Evolutionary conservation across 2,888 invertebrate species (phyloP).

Genomic region (Mycogona germanica): DNA sequence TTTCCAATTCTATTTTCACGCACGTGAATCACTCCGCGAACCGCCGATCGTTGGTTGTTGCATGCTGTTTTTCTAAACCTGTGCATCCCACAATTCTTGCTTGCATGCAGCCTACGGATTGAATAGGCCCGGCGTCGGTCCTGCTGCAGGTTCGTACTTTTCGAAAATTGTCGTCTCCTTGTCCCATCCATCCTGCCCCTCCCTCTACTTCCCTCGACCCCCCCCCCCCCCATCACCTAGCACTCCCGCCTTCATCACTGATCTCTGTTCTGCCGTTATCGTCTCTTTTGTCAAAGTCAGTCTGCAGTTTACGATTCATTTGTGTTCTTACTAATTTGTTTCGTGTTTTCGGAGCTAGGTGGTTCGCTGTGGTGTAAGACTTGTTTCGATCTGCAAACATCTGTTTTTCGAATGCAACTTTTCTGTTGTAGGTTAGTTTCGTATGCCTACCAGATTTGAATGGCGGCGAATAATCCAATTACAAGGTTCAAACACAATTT

Average conservation of each 20-base stretch:
- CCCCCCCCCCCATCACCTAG: background rate
- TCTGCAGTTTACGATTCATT: background rate
- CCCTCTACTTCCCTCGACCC: background rate
- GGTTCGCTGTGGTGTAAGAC: no score
- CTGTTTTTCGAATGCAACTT: background rate
- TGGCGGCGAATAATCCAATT: no score
- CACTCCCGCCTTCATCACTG: background rate
- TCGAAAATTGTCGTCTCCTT: background rate
- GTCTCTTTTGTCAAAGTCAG: background rate
- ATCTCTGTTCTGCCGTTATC: background rate
- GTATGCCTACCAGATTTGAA: no score
- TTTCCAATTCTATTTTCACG: background rate
- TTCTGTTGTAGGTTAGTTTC: no score
- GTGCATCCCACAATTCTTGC: constrained; percentile 1
- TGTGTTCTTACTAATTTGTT: background rate
- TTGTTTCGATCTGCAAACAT: no score
- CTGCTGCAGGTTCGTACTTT: constrained; percentile 16
- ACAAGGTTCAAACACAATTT: no score
- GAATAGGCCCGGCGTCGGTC: background rate
- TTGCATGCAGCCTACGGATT: constrained; percentile 18
- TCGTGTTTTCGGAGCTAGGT: background rate
- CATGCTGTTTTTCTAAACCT: constrained; percentile 5
- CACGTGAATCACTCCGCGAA: constrained; percentile 11
- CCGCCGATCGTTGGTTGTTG: constrained; percentile 5
- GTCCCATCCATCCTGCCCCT: background rate